Evolutionary conservation across 2,888 invertebrate genomes (phyloP).

Genomic region (Calameuta filiformis): DNA sequence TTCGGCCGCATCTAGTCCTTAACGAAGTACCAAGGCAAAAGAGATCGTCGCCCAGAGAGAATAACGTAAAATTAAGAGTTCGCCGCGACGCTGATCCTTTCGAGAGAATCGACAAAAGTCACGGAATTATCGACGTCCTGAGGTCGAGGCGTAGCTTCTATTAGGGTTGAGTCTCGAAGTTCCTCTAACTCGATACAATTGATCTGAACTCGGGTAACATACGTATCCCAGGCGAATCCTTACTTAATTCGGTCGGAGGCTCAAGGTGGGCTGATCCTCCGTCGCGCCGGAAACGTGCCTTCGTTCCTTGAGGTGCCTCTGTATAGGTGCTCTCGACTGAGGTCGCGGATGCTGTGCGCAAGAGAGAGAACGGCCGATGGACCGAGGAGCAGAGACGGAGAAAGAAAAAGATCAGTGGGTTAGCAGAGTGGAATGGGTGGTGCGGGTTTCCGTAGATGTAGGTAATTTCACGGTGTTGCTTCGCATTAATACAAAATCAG

Average conservation of each 20-base stretch:
- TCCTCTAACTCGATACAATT: too few relatives aligned
- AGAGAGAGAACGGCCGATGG: conserved; percentile 24
- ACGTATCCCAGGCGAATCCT: conserved; percentile 3
- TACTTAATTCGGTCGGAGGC: conserved; percentile 9
- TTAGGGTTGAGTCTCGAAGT: too few relatives aligned
- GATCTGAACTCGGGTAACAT: neutral
- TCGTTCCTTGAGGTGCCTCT: too few relatives aligned
- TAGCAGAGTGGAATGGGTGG: neutral
- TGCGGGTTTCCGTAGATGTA: conserved; percentile 32
- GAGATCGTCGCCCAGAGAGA: too few relatives aligned
- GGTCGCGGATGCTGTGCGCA: neutral
- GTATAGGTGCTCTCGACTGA: neutral
- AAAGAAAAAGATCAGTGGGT: neutral
- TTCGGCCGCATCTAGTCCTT: too few relatives aligned
- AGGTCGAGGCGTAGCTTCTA: too few relatives aligned
- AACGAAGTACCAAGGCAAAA: too few relatives aligned
- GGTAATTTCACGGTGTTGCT: conserved; percentile 59
- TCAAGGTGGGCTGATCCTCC: neutral
- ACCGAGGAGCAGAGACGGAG: conserved; percentile 10
- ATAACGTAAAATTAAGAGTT: too few relatives aligned
- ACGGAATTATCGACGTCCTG: too few relatives aligned
- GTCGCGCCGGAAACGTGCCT: too few relatives aligned
- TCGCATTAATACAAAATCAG: conserved; percentile 48
- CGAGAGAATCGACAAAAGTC: too few relatives aligned
- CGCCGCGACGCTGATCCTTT: too few relatives aligned